Percentiles rank a stretch among this genome's conserved stretches.
phyloP scores from a whole-genome alignment of 2,888 invertebrate species.

The Seira sanloemensis region DNA sequence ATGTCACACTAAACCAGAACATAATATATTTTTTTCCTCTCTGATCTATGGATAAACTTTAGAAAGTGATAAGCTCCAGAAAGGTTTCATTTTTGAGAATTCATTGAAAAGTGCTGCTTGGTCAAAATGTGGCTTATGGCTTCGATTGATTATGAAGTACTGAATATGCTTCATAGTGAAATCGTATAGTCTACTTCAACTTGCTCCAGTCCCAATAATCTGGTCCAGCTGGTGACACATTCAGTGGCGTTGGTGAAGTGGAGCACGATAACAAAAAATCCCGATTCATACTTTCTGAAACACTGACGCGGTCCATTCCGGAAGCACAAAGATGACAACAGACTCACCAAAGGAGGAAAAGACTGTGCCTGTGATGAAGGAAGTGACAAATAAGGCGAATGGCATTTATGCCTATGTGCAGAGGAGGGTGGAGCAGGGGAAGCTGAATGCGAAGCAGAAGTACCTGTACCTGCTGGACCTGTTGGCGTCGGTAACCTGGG shows the following conservation, averaged over 20 bases:
- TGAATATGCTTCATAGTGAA: not conserved
- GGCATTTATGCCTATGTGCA: conserved; percentile 50
- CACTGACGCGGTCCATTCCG: not conserved
- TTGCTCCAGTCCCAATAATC: not conserved
- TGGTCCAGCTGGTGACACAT: not conserved
- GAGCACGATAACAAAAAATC: too few species aligned
- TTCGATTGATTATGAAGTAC: not conserved
- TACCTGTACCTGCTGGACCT: conserved; percentile 43
- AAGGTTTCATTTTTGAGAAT: not conserved
- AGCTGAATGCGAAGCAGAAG: conserved; percentile 41
- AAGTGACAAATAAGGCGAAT: conserved; percentile 31
- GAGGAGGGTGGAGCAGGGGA: conserved; percentile 36
- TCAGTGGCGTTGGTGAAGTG: not conserved
- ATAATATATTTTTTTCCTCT: too few species aligned
- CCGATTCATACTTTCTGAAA: too few species aligned
- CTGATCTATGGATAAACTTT: too few species aligned
- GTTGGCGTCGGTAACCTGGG: conserved; percentile 40
- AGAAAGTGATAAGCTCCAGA: not conserved
- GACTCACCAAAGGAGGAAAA: conserved; percentile 23
- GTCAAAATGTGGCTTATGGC: not conserved
- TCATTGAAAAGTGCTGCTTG: not conserved
- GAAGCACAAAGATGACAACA: conserved; percentile 37
- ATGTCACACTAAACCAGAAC: too few species aligned
- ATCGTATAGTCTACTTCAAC: not conserved
- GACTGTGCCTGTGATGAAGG: not conserved